A percentile compares a stretch with the other conserved stretches of the same genome.
Evolutionary conservation across 2,113 vertebrate genomes (phyloP).

Genomic region (Melanerpes formicivorus): DNA sequence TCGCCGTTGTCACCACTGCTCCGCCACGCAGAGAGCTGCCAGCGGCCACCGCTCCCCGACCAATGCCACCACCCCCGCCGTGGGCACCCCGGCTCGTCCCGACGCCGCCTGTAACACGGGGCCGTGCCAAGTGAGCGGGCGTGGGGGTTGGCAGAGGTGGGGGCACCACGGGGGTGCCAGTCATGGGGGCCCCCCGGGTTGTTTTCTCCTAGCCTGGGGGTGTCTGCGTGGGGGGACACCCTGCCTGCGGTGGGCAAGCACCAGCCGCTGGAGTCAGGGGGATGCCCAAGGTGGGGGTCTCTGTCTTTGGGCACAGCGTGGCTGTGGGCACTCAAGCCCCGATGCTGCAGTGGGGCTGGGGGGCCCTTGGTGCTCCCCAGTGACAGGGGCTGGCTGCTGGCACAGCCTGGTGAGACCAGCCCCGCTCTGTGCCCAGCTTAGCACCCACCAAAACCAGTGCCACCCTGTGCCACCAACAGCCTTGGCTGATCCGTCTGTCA

Average conservation of each 20-base stretch:
- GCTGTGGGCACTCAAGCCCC: not conserved
- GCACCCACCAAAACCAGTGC: not conserved
- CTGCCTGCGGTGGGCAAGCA: too few species aligned
- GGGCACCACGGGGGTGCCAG: not conserved
- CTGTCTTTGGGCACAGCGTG: not conserved
- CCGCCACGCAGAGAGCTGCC: too few species aligned
- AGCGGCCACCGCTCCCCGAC: too few species aligned
- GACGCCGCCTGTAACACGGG: not conserved
- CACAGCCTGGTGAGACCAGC: not conserved
- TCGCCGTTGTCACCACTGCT: not conserved
- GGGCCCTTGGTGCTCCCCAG: not conserved
- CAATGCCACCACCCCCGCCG: not conserved
- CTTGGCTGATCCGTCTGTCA: accelerated
- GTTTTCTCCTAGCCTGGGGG: not conserved
- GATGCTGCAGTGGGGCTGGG: not conserved
- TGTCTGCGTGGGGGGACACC: not conserved
- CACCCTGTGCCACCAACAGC: accelerated
- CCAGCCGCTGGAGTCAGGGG: accelerated
- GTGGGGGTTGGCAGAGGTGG: not conserved
- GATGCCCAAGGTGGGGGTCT: not conserved
- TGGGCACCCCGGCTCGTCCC: not conserved
- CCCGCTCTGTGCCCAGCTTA: not conserved
- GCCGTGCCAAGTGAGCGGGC: not conserved
- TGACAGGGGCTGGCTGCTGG: not conserved
- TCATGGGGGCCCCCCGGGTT: not conserved